Base-by-base conservation (phyloP, 2,888 invertebrate genomes). In the Seira sanloemensis region DNA sequence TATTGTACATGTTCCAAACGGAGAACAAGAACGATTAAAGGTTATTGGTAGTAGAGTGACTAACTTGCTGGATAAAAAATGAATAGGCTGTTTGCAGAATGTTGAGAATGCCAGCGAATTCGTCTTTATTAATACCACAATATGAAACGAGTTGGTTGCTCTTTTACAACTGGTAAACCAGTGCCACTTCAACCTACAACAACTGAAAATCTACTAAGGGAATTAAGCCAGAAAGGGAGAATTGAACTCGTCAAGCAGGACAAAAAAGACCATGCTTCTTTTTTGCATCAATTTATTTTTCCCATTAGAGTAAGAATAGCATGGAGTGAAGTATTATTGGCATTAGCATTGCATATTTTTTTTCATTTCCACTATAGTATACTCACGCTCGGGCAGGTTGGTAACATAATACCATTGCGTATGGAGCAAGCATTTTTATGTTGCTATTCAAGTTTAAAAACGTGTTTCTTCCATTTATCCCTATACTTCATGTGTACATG, bases 41-140 rank as follows among this genome's bases (percentile, higher is more conserved):
- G 78, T 74, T 84, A 46, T 74, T 80, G 76, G 85, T 78, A 78
- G n/a, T n/a, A 82, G 85, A 85, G 75, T 86, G 78, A 78, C 78
- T 71, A 58, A 84, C 78, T 84, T 83, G 79, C 86, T 86, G 86
- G 86, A 86, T 86, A 86, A 84, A 84, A 74, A 62, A 37, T 76
- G 76, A 18, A 65, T 65, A 37, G 26, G 62, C 66, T 76, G 19
- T 50, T 1, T 62, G 23, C 18, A 50, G 21, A 7, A 46, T 26
- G 19, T 65, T 62, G 66, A 66, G 37, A 37, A 37, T 37, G 37
- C 62, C 62, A 65, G 12, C 12, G 37, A 37, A 37, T 4, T 12
- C 37, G 16, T 71, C 37, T 71, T 77, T 66, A 83, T 74, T 67
- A 71, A 19, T 37, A 69, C 50, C 26, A 82, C 12, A 37, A 37